Base-by-base conservation (phyloP, 2,888 invertebrate genomes). In the Chydorus sphaericus region DNA sequence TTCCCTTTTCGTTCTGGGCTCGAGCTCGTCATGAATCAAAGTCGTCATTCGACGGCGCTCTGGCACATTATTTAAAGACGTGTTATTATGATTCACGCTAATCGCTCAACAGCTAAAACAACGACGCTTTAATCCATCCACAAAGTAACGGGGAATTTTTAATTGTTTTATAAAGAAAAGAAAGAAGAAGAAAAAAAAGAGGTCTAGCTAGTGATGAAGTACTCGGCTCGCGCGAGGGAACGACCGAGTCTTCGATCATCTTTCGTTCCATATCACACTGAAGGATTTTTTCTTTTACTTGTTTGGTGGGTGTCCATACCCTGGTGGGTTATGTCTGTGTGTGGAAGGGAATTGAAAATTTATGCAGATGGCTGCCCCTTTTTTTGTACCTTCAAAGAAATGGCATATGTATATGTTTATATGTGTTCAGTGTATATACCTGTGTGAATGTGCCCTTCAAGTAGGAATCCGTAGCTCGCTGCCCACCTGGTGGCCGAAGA, bases 351-450 rank as follows among this genome's bases (percentile, higher is more conserved):
- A 44, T 44, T 44, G 44, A 44, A 44, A 44, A 44, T 26, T 44
- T 44, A 44, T 44, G 44, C 44, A 44, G 44, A 44, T 44, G 44
- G 28, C 44, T 44, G 44, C 44, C 44, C 44, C 28, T 44, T 28
- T 44, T 44, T 44, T 23, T 23, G 26, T 44, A 26, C 44, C n/a
- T n/a, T n/a, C n/a, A n/a, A n/a, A n/a, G n/a, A n/a, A n/a, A n/a
- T n/a, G n/a, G n/a, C n/a, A n/a, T n/a, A n/a, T n/a, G n/a, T n/a
- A n/a, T n/a, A n/a, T n/a, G n/a, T n/a, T n/a, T n/a, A n/a, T n/a
- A n/a, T n/a, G n/a, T n/a, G n/a, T n/a, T n/a, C n/a, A n/a, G n/a
- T n/a, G n/a, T n/a, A n/a, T n/a, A n/a, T n/a, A n/a, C n/a, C n/a
- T n/a, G n/a, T n/a, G n/a, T n/a, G n/a, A n/a, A n/a, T n/a, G n/a